Percentiles rank a stretch among this genome's conserved stretches.
Conservation (phyloP, 1,140 invertebrate genomes). For the Armadillidium nasatum region DNA sequence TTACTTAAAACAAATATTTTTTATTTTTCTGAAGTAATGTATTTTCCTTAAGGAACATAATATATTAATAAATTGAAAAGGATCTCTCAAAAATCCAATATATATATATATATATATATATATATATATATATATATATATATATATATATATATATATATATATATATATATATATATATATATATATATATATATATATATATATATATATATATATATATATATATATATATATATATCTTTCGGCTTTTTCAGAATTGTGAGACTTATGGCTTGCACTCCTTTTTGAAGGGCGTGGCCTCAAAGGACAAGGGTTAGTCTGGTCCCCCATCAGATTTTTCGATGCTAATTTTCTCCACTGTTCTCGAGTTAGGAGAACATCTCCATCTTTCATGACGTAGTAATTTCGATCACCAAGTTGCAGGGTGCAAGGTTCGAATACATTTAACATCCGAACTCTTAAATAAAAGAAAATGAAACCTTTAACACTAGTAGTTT, state of each 20-base stretch:
- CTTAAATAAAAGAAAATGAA: slow-evolving; percentile 50
- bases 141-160: slow-evolving; percentile 22
- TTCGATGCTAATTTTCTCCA: slow-evolving; percentile 50
- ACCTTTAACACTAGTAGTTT: too few relatives aligned
- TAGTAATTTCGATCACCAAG: slow-evolving; percentile 76
- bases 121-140: slow-evolving; percentile 2
- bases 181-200: slow-evolving; percentile 18
- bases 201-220: slow-evolving; percentile 8
- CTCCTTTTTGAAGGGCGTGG: slow-evolving; percentile 36
- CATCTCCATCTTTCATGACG: slow-evolving; percentile 58
- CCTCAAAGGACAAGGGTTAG: slow-evolving; percentile 36
- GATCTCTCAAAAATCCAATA: too few relatives aligned
- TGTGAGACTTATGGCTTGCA: slow-evolving; percentile 19
- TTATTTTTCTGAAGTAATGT: too few relatives aligned
- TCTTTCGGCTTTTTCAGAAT: too few relatives aligned
- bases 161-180: slow-evolving; percentile 25
- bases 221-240: not conserved
- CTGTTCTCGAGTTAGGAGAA: slow-evolving; percentile 56
- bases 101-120: not conserved
- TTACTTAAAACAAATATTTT: too few relatives aligned
- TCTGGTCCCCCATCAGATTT: slow-evolving; percentile 38
- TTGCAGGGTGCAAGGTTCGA: slow-evolving; percentile 81
- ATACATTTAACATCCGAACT: slow-evolving; percentile 73
- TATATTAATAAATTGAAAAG: too few relatives aligned
- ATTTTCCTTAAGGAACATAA: too few relatives aligned